Evolutionary conservation across 1,140 invertebrate species (phyloP), one percentile per base, ranked within the genome.

Genomic region (Caenorhabditis tropicalis): DNA sequence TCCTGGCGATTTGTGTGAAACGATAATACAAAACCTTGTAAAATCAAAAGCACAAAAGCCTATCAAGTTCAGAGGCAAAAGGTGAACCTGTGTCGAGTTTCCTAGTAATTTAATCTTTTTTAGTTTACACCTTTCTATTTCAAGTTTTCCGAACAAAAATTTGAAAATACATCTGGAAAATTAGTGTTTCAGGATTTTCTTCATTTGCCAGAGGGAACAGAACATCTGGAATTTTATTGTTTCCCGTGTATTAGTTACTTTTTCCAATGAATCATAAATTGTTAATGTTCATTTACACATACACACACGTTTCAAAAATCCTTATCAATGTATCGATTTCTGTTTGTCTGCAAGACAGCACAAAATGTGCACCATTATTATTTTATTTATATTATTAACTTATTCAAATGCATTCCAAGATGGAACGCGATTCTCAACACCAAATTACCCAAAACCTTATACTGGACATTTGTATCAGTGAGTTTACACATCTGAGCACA

Each of bases 401-500:
- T 33, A 12, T 31, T 24, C 33, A n/a, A 0, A 0, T 21, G 33
- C 65, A 7, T 74, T 46, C 24, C 65, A 74, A 74, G 36, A 74
- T 24, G 65, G 33, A 4, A 24, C 33, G 6, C 27, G 21, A n/a
- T 74, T 74, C 15, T 27, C 33, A 21, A 74, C 65, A 74, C 36
- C 36, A 2, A 74, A 74, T 74, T 74, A 43, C 43, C 36, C 65
- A 5, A 1, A 24, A 39, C 36, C 65, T 3, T 74, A 74, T n/a
- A 74, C n/a, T 46, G 65, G 65, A 43, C 65, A 74, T 15, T 43
- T 74, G 36, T 74, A 33, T 3, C 19, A 74, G 65, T 74, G 10
- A 74, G 65, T 74, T 74, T 74, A 74, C 65, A 74, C 65, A 29
- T 10, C 2, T 3, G 5, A 24, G 19, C 65, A 31, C 65, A 74